Evolutionary conservation across 1,140 invertebrate species (phyloP).

Genomic region (Drosophila cardini): DNA sequence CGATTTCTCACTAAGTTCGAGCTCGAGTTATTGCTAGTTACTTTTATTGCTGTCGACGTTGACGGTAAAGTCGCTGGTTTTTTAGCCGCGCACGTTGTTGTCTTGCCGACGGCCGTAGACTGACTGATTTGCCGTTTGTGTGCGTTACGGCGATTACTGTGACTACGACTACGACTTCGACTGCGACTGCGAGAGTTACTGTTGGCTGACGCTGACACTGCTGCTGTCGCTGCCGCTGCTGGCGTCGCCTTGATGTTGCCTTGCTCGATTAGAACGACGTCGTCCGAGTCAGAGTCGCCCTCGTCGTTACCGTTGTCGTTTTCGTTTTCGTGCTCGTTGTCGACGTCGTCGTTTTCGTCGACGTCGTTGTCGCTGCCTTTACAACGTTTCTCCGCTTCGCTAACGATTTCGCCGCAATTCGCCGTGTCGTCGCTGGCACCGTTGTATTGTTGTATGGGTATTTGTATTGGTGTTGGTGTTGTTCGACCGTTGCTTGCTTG

Average conservation of each 20-base stretch:
- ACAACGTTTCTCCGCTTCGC: slow-evolving; percentile 54
- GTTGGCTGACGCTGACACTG: slow-evolving; percentile 29
- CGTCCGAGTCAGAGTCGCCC: slow-evolving; percentile 72
- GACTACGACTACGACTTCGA: slow-evolving; percentile 43
- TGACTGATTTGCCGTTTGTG: slow-evolving; percentile 81
- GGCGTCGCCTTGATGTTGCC: slow-evolving; percentile 56
- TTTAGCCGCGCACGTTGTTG: slow-evolving; percentile 84
- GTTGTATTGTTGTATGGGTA: slow-evolving; percentile 36
- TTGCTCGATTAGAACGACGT: slow-evolving; percentile 71
- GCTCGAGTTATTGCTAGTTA: slow-evolving; percentile 33
- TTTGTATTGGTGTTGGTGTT: slow-evolving; percentile 36
- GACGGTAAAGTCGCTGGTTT: slow-evolving; percentile 43
- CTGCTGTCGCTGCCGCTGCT: slow-evolving; percentile 22
- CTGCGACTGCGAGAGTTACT: slow-evolving; percentile 52
- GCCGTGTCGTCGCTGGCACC: slow-evolving; percentile 59
- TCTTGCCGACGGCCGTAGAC: slow-evolving; percentile 83
- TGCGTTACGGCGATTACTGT: slow-evolving; percentile 65
- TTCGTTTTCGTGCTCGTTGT: slow-evolving; percentile 29
- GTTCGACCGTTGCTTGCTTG: slow-evolving; percentile 64
- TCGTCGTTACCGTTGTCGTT: slow-evolving; percentile 50
- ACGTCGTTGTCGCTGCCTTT: slow-evolving; percentile 48
- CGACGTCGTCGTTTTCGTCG: slow-evolving; percentile 44
- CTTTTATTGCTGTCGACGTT: slow-evolving; percentile 36
- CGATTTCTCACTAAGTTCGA: slow-evolving; percentile 60
- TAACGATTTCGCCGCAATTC: slow-evolving; percentile 65